phyloP scores from a whole-genome alignment of 2,113 vertebrate genomes.

The Aspidoscelis tigris region DNA sequence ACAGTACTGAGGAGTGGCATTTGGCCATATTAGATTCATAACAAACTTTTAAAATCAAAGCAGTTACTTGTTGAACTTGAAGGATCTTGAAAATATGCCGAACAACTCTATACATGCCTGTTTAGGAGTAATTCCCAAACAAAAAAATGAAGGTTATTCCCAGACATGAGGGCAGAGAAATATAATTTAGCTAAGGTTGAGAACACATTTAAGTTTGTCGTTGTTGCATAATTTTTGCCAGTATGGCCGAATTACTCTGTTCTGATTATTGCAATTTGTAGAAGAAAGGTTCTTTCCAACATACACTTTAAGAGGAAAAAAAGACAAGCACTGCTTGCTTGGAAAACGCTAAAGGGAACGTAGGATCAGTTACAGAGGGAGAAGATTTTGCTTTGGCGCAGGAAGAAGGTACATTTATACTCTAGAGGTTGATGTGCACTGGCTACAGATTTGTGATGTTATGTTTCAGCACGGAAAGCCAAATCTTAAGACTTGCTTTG shows the following conservation, averaged over 20 bases:
- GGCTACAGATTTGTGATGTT: background rate
- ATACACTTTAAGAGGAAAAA: slow-evolving; percentile 26
- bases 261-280: slow-evolving; percentile 37
- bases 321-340: background rate
- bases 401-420: slow-evolving; percentile 3
- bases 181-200: background rate
- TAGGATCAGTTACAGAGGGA: background rate
- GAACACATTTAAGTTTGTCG: slow-evolving; percentile 14
- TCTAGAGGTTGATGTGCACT: background rate
- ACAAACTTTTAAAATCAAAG: slow-evolving; percentile 41
- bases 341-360: slow-evolving; percentile 17
- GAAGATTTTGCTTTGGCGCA: slow-evolving; percentile 44
- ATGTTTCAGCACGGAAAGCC: background rate
- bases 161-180: background rate
- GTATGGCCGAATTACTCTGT: slow-evolving; percentile 30
- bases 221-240: slow-evolving; percentile 10
- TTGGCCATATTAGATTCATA: background rate
- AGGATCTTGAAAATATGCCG: slow-evolving; percentile 2
- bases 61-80: background rate
- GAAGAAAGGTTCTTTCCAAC: slow-evolving; percentile 5
- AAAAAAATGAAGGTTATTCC: background rate
- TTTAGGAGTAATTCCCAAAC: background rate
- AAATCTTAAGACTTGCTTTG: slow-evolving; percentile 38
- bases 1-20: background rate
- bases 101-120: background rate